Evolutionary conservation across 2,888 invertebrate genomes (phyloP), one percentile per base, ranked within the genome.

Genomic region (Germaria angustata): DNA sequence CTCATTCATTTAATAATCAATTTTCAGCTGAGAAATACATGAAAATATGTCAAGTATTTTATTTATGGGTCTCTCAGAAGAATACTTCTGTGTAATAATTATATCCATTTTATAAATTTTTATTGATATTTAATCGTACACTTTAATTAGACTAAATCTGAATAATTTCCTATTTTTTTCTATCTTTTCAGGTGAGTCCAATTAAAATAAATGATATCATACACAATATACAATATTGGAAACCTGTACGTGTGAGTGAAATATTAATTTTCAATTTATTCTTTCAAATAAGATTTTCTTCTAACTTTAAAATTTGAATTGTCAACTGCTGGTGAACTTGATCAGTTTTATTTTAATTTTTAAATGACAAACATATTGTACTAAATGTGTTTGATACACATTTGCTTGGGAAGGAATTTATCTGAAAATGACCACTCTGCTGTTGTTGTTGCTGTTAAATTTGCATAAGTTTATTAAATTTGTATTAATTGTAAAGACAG

Each of bases 131-230:
- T n/a, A n/a, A n/a, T n/a, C n/a, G n/a, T n/a, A n/a, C n/a, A n/a
- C n/a, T n/a, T n/a, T n/a, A n/a, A 34, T 49, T 34, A 11, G 5
- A 5, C 20, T 49, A 36, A 49, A 11, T 34, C n/a, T 20, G 0
- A 34, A 46, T 34, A 49, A 22, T 34, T 34, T 66, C 17, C 13
- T 39, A 2, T 22, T 1, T 39, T 46, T 0, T 71, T 34, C 6
- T 28, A 6, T 71, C 24, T 11, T 71, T 71, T 15, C 13, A 71
- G 71, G 71, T 71, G 46, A 71, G 71, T 71, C 22, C 11, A 46
- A 24, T 34, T 15, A 7, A n/a, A 32, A 9, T 2, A 22, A 22
- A 13, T n/a, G n/a, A n/a, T n/a, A n/a, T n/a, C n/a, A n/a, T n/a
- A n/a, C n/a, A n/a, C n/a, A n/a, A n/a, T n/a, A n/a, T n/a, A n/a